phyloP scores from a whole-genome alignment of 2,113 vertebrate species.

The Pachypanchax playfairii region DNA sequence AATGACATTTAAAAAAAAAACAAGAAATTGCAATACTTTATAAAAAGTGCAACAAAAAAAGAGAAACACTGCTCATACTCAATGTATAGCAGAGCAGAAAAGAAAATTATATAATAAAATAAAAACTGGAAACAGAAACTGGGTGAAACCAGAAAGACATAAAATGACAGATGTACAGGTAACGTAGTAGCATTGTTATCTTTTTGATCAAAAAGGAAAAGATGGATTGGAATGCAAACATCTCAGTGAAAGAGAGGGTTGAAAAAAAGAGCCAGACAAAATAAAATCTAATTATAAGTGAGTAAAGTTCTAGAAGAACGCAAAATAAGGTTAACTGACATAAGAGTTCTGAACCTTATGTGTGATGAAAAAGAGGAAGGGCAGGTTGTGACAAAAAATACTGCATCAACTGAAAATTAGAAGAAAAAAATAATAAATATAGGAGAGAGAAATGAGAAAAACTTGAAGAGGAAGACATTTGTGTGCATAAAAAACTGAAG shows the following conservation, averaged over 20 bases:
- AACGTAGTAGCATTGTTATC: too few species aligned
- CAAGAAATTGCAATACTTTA: too few species aligned
- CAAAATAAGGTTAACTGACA: constrained; percentile 2
- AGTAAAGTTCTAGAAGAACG: constrained; percentile 4
- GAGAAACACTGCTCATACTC: too few species aligned
- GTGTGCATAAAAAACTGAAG: background rate
- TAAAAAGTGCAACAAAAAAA: too few species aligned
- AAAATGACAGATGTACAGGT: too few species aligned
- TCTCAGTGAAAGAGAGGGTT: background rate
- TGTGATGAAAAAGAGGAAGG: constrained; percentile 13
- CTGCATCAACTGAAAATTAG: constrained; percentile 36
- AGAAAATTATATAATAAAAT: too few species aligned
- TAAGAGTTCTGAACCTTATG: constrained; percentile 2
- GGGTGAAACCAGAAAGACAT: too few species aligned
- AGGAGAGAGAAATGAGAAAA: background rate
- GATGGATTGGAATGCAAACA: constrained; percentile 1
- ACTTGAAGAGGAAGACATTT: background rate
- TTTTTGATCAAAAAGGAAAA: background rate
- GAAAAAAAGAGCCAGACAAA: too few species aligned
- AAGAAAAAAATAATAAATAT: constrained; percentile 22
- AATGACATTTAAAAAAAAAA: too few species aligned
- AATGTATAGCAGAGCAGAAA: too few species aligned
- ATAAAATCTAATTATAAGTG: too few species aligned
- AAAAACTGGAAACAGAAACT: too few species aligned
- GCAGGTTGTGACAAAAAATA: constrained; percentile 6